Base-by-base conservation (phyloP, 2,113 vertebrate species). In the Apteryx mantelli region DNA sequence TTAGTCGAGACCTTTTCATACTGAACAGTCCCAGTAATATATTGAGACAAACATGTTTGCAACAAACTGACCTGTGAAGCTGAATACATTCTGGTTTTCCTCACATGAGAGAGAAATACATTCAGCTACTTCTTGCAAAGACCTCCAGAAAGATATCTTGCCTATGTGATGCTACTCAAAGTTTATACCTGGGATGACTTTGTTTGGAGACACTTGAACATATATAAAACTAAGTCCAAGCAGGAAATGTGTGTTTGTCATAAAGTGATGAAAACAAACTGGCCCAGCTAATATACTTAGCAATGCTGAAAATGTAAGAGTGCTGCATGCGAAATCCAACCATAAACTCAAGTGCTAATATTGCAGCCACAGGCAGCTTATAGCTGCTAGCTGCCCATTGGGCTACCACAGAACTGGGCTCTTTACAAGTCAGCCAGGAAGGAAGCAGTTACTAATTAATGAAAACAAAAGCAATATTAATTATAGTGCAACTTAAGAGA, bases 1-100 rank as follows among this genome's bases (percentile, higher is more conserved):
- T 81, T 96, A 89, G 42, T 71, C 32, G 92, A 80, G 65, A 90
- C 36, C 69, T 75, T 56, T 74, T 79, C 50, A 15, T 30, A 71
- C 16, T 26, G 63, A 93, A 61, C n/a, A 91, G 85, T 75, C 18
- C 20, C 28, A 46, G 79, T 38, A 48, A 89, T 7, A 17, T 11
- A 78, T 26, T 82, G 40, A 76, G 21, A 93, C 22, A 69, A 83
- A 4, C 12, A 78, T 11, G 71, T 86, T 94, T 92, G 58, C 42
- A 76, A 70, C 73, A 90, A 89, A 82, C 63, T 40, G 48, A 69
- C 24, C n/a, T 74, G 63, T 66, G 82, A 82, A 89, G 55, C 66
- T 90, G n/a, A 73, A 48, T 38, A 69, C 20, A 34, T 52, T 34
- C 40, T 81, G 22, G 1, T 78, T 88, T 87, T 34, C 48, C 48